A percentile compares a stretch with the other conserved stretches of the same genome.
phyloP scores from a whole-genome alignment of 2,888 invertebrate species.

The Hirtodrosophila duncani region DNA sequence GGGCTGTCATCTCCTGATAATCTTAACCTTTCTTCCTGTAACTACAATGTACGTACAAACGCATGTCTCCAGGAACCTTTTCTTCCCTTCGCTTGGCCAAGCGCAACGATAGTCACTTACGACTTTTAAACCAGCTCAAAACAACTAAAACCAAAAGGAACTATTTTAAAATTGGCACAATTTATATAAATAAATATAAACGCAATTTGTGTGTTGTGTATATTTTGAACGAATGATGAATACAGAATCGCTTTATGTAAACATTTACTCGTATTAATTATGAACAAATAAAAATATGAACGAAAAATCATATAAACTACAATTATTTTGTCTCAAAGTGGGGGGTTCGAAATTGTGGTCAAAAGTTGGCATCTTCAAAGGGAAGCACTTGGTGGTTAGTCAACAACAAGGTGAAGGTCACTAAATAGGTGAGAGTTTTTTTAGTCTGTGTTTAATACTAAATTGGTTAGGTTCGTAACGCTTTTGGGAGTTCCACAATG shows the following conservation, averaged over 20 bases:
- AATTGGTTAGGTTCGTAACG: not conserved
- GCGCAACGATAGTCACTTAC: not conserved
- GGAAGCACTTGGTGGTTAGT: too few relatives aligned
- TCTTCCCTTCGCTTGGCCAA: not conserved
- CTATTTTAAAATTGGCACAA: slow-evolving; percentile 17
- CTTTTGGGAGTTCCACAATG: not conserved
- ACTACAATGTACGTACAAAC: too few relatives aligned
- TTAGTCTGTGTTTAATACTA: too few relatives aligned
- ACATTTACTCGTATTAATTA: slow-evolving; percentile 45
- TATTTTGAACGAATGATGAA: slow-evolving; percentile 37
- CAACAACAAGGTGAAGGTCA: too few relatives aligned
- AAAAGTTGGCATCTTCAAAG: too few relatives aligned
- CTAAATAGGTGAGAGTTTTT: too few relatives aligned
- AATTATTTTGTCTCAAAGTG: too few relatives aligned
- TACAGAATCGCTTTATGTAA: slow-evolving; percentile 61
- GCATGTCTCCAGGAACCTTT: too few relatives aligned
- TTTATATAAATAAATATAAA: not conserved
- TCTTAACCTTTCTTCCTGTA: too few relatives aligned
- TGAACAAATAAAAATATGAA: slow-evolving; percentile 1
- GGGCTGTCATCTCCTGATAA: too few relatives aligned
- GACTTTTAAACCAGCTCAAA: slow-evolving; percentile 23
- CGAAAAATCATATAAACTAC: slow-evolving; percentile 22
- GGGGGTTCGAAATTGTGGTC: too few relatives aligned
- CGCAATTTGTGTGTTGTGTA: slow-evolving; percentile 32
- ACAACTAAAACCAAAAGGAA: too few relatives aligned